These are phyloP conservation scores for Athripsodes cinereus DNA, from an alignment of 2,888 invertebrate species.

Conservation along the genomic window DNA sequence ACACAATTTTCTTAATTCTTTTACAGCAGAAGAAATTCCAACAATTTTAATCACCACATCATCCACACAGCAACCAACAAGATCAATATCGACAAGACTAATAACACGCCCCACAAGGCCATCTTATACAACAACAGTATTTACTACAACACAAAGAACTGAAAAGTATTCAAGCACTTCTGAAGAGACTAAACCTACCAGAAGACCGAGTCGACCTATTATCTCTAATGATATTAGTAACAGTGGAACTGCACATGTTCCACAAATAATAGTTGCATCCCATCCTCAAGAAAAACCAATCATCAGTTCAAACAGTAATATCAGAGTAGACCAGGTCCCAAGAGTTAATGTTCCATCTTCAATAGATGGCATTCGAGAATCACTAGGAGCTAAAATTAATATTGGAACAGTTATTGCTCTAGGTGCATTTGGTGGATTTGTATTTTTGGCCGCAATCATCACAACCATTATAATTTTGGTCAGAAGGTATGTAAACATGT, in stretches of 20 bases:
- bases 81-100: constrained; percentile 33
- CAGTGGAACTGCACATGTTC: constrained; percentile 44
- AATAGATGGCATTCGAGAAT: constrained; percentile 55
- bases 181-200: constrained; percentile 32
- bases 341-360: constrained; percentile 63
- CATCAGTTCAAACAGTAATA: constrained; percentile 49
- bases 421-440: constrained; percentile 86
- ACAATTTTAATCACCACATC: constrained; percentile 34
- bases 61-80: constrained; percentile 28
- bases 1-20: not conserved
- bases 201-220: constrained; percentile 38
- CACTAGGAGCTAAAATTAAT: constrained; percentile 66
- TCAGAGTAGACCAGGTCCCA: constrained; percentile 59
- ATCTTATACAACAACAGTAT: constrained; percentile 32
- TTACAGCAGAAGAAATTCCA: constrained; percentile 46
- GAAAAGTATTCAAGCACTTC: constrained; percentile 32
- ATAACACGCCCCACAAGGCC: constrained; percentile 37
- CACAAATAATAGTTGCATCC: constrained; percentile 55
- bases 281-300: constrained; percentile 80
- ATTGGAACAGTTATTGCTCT: constrained; percentile 83
- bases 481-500: constrained; percentile 60
- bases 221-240: constrained; percentile 37
- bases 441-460: constrained; percentile 82
- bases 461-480: constrained; percentile 85
- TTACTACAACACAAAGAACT: constrained; percentile 32